A percentile compares a stretch with the other conserved stretches of the same genome.
Conservation (phyloP, 2,888 invertebrate genomes). For the Lomographa bimaculata region DNA sequence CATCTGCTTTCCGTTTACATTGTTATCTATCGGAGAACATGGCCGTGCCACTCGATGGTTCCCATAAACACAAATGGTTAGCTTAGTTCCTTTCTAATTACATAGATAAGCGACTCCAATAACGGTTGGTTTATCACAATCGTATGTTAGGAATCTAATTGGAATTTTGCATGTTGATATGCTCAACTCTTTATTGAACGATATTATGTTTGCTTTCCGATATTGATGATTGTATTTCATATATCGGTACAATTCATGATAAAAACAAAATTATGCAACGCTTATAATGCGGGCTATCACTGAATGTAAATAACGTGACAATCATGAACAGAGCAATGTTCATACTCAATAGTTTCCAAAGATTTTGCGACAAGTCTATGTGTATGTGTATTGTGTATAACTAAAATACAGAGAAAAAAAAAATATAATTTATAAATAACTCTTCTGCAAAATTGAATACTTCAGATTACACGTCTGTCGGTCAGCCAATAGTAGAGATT, state of each 20-base stretch:
- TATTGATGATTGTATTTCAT: constrained; percentile 75
- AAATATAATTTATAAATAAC: too few species aligned
- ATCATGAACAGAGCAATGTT: too few species aligned
- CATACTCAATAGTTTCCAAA: too few species aligned
- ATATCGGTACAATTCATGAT: constrained; percentile 60
- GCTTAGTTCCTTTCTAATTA: constrained; percentile 82
- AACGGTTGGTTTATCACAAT: constrained; percentile 80
- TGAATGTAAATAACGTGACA: too few species aligned
- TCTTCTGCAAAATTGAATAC: too few species aligned
- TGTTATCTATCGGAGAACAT: constrained; percentile 59
- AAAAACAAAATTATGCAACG: constrained; percentile 41
- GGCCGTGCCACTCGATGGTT: constrained; percentile 66
- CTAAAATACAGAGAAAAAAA: too few species aligned
- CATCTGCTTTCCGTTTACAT: constrained; percentile 33
- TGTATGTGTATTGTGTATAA: too few species aligned
- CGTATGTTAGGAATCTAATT: constrained; percentile 81
- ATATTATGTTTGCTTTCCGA: constrained; percentile 80
- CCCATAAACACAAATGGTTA: constrained; percentile 79
- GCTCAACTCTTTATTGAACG: constrained; percentile 78
- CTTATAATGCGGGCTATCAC: constrained; percentile 37
- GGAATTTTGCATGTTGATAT: constrained; percentile 82
- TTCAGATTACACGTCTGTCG: too few species aligned
- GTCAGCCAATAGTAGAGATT: too few species aligned
- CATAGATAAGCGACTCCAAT: constrained; percentile 79
- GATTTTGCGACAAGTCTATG: too few species aligned